Conservation (phyloP, 2,888 invertebrate genomes). For the Allophyes oxyacanthae region DNA sequence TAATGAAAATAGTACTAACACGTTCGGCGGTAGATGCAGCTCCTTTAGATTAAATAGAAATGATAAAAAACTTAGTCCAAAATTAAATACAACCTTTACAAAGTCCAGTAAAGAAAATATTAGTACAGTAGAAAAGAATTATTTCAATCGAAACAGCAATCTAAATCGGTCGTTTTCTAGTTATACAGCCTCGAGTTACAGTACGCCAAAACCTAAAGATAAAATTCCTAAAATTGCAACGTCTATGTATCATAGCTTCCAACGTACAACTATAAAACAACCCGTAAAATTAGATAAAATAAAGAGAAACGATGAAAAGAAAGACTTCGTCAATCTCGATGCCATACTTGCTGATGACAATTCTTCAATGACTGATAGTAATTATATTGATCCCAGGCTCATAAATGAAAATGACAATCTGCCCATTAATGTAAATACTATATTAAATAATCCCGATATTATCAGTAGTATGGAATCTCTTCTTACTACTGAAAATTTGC, state of each 20-base stretch:
- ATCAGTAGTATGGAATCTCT: conserved; percentile 88
- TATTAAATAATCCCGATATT: conserved; percentile 86
- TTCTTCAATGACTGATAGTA: conserved; percentile 85
- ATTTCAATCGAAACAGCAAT: conserved; percentile 79
- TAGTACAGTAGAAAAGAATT: conserved; percentile 75
- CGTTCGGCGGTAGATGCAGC: conserved; percentile 82
- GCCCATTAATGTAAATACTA: conserved; percentile 88
- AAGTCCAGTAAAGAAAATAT: conserved; percentile 87
- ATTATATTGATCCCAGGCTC: conserved; percentile 89
- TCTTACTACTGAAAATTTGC: conserved; percentile 85
- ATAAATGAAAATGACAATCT: conserved; percentile 93
- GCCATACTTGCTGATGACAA: conserved; percentile 80
- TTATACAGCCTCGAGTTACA: conserved; percentile 81
- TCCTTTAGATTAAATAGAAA: conserved; percentile 84
- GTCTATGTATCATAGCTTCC: conserved; percentile 85
- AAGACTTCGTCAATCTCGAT: conserved; percentile 85
- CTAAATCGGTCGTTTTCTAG: conserved; percentile 84
- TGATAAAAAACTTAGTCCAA: conserved; percentile 82
- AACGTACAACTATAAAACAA: conserved; percentile 81
- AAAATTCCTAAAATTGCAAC: conserved; percentile 86
- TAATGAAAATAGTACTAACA: conserved; percentile 74
- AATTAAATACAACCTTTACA: conserved; percentile 84
- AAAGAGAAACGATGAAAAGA: conserved; percentile 78
- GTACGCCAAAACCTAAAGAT: conserved; percentile 84
- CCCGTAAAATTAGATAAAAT: conserved; percentile 85